A percentile compares a stretch with the other conserved stretches of the same genome.
phyloP scores from a whole-genome alignment of 2,113 vertebrate species.

The Passer domesticus region DNA sequence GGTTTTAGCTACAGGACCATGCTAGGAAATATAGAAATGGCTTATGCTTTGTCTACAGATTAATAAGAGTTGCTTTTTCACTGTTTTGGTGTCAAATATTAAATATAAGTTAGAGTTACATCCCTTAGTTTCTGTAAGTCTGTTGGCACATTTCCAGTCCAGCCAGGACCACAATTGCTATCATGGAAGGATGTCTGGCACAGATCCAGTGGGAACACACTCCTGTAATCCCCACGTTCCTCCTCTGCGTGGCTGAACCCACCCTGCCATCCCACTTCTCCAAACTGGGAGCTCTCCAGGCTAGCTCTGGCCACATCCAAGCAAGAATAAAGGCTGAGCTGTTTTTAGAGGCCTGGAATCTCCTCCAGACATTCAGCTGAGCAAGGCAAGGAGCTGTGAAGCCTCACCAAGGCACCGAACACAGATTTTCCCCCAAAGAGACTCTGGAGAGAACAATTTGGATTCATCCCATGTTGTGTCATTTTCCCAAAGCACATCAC shows the following conservation, averaged over 20 bases:
- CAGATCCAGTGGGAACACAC: rapidly evolving
- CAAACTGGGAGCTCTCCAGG: neutral
- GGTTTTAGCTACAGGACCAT: neutral
- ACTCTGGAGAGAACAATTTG: neutral
- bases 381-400: neutral
- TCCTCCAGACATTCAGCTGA: neutral
- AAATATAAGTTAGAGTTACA: neutral
- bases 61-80: neutral
- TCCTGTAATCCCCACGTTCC: neutral
- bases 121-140: neutral
- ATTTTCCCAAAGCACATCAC: neutral
- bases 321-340: neutral
- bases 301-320: too few species aligned
- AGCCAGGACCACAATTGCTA: neutral
- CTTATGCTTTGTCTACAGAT: rapidly evolving
- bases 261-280: neutral
- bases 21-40: neutral
- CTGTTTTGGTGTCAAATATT: neutral
- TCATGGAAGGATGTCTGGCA: neutral
- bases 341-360: neutral
- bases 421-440: neutral
- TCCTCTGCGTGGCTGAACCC: rapidly evolving
- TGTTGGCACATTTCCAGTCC: neutral
- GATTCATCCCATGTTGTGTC: neutral
- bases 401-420: neutral